These are phyloP conservation scores for Psephotus haematonotus DNA, from an alignment of 2,113 vertebrate genomes.

Conservation along the genomic window DNA sequence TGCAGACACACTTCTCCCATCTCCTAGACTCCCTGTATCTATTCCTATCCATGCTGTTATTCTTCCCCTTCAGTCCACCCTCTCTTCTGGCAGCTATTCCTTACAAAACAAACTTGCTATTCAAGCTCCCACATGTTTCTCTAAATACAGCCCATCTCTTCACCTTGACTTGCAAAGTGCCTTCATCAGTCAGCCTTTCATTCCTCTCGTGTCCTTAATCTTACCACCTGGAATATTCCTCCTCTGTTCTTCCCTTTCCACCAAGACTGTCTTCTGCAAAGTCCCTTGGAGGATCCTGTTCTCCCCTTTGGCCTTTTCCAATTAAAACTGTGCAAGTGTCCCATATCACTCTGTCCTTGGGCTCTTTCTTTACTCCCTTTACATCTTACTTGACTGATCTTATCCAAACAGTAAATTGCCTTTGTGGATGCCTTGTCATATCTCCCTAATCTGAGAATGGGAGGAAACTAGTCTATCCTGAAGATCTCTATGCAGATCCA, in stretches of 20 bases:
- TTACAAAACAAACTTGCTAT: neutral
- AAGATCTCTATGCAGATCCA: neutral
- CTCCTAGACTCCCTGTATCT: neutral
- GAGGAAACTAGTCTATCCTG: neutral
- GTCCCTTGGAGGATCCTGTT: neutral
- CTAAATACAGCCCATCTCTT: neutral
- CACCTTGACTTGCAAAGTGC: neutral
- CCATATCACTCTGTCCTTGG: neutral
- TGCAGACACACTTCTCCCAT: neutral
- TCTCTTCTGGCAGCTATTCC: conserved; percentile 30
- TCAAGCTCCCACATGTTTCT: conserved; percentile 1
- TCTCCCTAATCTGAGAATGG: neutral
- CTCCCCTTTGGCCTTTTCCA: neutral
- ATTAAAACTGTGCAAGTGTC: neutral
- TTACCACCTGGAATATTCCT: neutral
- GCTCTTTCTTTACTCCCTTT: neutral
- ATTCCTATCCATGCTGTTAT: conserved; percentile 16
- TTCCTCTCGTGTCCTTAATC: neutral
- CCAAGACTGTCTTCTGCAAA: neutral
- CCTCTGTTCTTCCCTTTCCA: neutral
- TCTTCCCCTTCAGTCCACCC: neutral
- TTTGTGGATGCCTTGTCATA: neutral
- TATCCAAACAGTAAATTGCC: neutral
- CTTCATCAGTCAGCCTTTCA: neutral
- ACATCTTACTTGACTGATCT: neutral